Conservation (phyloP, 1,140 invertebrate species). For the Drosophila cardini region DNA sequence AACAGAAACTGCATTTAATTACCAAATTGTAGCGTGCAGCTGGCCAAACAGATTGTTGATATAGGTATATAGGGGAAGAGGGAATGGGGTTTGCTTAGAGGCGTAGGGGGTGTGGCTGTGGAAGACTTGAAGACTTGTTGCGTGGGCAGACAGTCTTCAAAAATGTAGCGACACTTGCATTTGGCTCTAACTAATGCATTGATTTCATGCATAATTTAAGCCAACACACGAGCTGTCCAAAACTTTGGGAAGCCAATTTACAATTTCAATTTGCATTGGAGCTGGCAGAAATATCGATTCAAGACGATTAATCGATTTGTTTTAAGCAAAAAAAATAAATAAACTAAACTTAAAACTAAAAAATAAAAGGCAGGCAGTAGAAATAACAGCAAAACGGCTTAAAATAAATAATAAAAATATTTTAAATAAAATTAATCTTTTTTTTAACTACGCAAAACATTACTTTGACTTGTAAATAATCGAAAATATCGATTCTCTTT, state of each 20-base stretch:
- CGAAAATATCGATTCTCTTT: too few relatives aligned
- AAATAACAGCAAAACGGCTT: too few relatives aligned
- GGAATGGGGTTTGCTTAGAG: too few relatives aligned
- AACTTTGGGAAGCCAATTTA: constrained; percentile 38
- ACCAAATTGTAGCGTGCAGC: constrained; percentile 23
- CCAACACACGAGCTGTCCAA: constrained; percentile 34
- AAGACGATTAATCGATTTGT: too few relatives aligned
- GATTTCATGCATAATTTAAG: constrained; percentile 42
- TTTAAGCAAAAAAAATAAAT: too few relatives aligned
- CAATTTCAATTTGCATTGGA: constrained; percentile 41
- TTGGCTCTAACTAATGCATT: constrained; percentile 10
- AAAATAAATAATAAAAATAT: too few relatives aligned
- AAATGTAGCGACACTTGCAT: constrained; percentile 38
- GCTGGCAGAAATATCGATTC: too few relatives aligned
- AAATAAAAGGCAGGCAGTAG: too few relatives aligned
- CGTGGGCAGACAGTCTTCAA: constrained; percentile 27
- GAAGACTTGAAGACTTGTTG: constrained; percentile 22
- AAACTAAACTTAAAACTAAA: too few relatives aligned
- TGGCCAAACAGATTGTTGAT: constrained; percentile 26
- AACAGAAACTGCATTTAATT: constrained; percentile 24
- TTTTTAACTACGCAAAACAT: too few relatives aligned
- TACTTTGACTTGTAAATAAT: too few relatives aligned
- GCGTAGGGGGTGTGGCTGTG: not conserved
- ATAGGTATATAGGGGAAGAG: not conserved
- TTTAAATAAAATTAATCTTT: too few relatives aligned